Evolutionary conservation across 2,113 vertebrate species (phyloP), one percentile per base, ranked within the genome.

Genomic region (Datnioides undecimradiatus): DNA sequence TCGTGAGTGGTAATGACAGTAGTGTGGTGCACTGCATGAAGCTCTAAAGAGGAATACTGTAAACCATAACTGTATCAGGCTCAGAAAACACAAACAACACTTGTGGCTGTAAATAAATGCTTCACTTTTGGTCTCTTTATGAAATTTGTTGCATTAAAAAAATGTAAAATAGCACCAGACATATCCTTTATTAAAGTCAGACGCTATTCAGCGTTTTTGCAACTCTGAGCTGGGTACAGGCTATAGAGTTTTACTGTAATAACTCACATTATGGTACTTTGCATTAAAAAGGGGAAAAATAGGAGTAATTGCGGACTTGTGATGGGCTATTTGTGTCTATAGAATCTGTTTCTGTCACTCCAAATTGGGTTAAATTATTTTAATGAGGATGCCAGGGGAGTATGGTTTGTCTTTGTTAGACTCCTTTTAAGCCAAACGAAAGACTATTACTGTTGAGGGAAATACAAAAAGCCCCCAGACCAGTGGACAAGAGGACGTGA

Each of bases 361-460:
- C 16, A 68, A 73, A 64, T 48, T 54, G 58, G 14, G 13, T 25
- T 57, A 5, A 64, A 71, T 76, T 21, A 69, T 48, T 79, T 78
- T 60, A 75, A 72, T 65, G 38, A 60, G 57, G 23, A 40, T 40
- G 23, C 36, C 34, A 66, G 40, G 17, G 13, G n/a, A 59, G 46
- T 14, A 8, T 29, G 5, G 54, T 36, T 58, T 23, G 31, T 11
- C 17, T 75, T 82, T 84, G 59, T 62, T 49, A 13, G 13, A 29
- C 21, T 66, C 23, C 34, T 69, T 55, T 77, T 4, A 43, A 38
- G 34, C 41, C 0, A 2, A 66, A 23, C 5, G 7, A 62, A 76
- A 48, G 6, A 27, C 33, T 21, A 64, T 52, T 78, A 43, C 19
- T 27, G 11, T 5, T 41, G 64, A 73, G 62, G 4, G 36, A 13